A percentile compares a stretch with the other conserved stretches of the same genome.
These are phyloP conservation scores for Noctua fimbriata DNA, from an alignment of 2,888 invertebrate genomes.

Conservation along the genomic window DNA sequence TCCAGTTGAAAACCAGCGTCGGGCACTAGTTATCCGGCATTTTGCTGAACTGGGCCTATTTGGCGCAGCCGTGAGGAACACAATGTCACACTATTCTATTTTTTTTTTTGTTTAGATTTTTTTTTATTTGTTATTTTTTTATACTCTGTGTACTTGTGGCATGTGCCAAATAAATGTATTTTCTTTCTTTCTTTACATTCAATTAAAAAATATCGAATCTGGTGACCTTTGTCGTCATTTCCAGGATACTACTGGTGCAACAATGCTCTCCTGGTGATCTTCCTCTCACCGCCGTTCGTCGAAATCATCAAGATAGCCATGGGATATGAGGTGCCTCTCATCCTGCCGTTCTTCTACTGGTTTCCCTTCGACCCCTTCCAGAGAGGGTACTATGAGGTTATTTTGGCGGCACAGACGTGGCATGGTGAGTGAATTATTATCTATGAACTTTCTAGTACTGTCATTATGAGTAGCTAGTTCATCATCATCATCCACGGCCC, in stretches of 20 bases:
- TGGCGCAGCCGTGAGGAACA: too few species aligned
- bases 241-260: slow-evolving; percentile 83
- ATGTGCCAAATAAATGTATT: too few species aligned
- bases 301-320: slow-evolving; percentile 69
- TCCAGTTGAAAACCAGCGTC: too few species aligned
- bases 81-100: too few species aligned
- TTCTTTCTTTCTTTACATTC: too few species aligned
- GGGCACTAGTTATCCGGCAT: too few species aligned
- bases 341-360: slow-evolving; percentile 83
- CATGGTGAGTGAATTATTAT: slow-evolving; percentile 75
- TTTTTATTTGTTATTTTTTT: too few species aligned
- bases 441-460: background rate
- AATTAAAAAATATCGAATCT: background rate
- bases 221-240: background rate
- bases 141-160: too few species aligned
- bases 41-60: too few species aligned
- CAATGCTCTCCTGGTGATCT: slow-evolving; percentile 76
- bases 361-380: slow-evolving; percentile 81
- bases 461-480: background rate
- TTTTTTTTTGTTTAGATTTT: too few species aligned
- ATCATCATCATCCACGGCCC: too few species aligned
- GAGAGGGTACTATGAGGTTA: slow-evolving; percentile 71
- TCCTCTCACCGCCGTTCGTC: slow-evolving; percentile 75
- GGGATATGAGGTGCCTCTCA: slow-evolving; percentile 74
- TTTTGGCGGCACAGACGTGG: slow-evolving; percentile 77